Conservation (phyloP, 2,113 vertebrate genomes). For the Anthoscopus minutus region DNA sequence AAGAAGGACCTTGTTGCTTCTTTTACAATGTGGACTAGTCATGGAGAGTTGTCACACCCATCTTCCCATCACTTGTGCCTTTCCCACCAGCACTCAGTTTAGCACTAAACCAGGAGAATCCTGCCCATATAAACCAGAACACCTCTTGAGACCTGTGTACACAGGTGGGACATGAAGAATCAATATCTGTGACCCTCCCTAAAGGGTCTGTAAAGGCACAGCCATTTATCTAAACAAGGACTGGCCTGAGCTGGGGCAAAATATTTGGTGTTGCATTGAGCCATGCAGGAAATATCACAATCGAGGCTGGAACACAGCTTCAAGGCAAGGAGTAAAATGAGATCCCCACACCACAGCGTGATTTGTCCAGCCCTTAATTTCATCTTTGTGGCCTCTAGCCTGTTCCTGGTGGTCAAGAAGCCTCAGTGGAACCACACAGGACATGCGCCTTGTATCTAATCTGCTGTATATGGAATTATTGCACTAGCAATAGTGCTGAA, state of each 20-base stretch:
- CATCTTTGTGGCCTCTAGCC: neutral
- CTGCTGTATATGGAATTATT: neutral
- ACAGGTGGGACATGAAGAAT: neutral
- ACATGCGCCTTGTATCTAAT: accelerated
- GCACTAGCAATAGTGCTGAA: neutral
- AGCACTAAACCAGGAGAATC: neutral
- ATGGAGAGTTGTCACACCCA: neutral
- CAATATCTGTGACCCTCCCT: neutral
- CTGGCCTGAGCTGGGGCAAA: neutral
- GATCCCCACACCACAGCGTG: accelerated
- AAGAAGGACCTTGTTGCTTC: neutral
- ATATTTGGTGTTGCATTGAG: accelerated
- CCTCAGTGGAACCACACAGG: neutral
- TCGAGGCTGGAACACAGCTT: neutral
- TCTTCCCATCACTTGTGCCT: neutral
- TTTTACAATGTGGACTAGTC: neutral
- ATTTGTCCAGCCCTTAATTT: neutral
- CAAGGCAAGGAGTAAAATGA: neutral
- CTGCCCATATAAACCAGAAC: neutral
- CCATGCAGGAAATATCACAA: neutral
- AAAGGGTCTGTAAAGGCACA: neutral
- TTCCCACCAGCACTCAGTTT: neutral
- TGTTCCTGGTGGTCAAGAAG: neutral
- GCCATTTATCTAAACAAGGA: neutral
- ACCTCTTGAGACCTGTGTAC: neutral